These are phyloP conservation scores for Drosophila demipolita DNA, from an alignment of 2,888 invertebrate genomes.

Conservation along the genomic window DNA sequence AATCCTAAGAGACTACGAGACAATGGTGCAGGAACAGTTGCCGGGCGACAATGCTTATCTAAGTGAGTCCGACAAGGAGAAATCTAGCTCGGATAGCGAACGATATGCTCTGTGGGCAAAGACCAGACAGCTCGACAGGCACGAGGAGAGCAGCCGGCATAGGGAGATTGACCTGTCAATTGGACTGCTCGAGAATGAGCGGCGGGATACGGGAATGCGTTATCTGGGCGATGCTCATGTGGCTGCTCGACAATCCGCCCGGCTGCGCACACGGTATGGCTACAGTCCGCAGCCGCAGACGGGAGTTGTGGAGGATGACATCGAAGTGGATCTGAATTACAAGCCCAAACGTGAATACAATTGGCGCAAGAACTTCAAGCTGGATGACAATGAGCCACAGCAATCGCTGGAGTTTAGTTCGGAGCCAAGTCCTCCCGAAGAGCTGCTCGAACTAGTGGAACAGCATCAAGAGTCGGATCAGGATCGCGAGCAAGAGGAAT, in stretches of 20 bases:
- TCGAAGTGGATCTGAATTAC: conserved; percentile 82
- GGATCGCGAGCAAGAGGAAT: not conserved
- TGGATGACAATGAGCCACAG: conserved; percentile 73
- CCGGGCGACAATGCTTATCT: conserved; percentile 49
- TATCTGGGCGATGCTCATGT: conserved; percentile 82
- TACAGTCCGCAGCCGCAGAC: conserved; percentile 77
- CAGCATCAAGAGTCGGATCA: not conserved
- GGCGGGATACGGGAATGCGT: conserved; percentile 76
- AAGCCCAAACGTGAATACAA: conserved; percentile 84
- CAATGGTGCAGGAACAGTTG: conserved; percentile 76
- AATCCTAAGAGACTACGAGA: conserved; percentile 83
- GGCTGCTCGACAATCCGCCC: conserved; percentile 77
- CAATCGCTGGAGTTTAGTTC: conserved; percentile 14
- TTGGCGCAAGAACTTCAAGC: conserved; percentile 84
- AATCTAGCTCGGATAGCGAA: conserved; percentile 68
- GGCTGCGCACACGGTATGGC: conserved; percentile 83
- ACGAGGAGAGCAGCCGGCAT: conserved; percentile 44
- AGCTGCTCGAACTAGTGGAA: not conserved
- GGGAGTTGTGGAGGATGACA: conserved; percentile 61
- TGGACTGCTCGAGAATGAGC: conserved; percentile 75
- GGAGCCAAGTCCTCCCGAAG: conserved; percentile 2
- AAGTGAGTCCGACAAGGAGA: conserved; percentile 67
- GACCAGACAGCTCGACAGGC: conserved; percentile 59
- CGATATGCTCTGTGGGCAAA: conserved; percentile 78
- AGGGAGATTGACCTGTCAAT: conserved; percentile 59